Base-by-base conservation (phyloP, 2,113 vertebrate genomes). In the Oncorhynchus masou region DNA sequence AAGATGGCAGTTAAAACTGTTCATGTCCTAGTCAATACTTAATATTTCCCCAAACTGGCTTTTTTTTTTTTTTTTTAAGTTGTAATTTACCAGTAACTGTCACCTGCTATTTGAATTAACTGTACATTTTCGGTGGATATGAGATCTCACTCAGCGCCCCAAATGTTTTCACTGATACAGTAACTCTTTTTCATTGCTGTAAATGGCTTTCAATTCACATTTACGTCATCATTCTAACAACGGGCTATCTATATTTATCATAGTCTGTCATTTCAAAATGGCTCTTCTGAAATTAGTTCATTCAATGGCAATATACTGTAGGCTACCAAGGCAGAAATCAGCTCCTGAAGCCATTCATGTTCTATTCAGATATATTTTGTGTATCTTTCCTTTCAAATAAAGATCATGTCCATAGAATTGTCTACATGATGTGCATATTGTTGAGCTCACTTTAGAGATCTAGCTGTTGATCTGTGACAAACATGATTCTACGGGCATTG, bases 361-460 rank as follows among this genome's bases (percentile, higher is more conserved):
- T 39, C 39, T 9, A 39, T 39, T 45, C 9, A 11, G 39, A 39
- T 39, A 39, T 9, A 39, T 39, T 39, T 39, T 8, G 39, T 39
- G 39, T 2, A 1, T 11, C 39, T 45, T 45, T 11, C 9, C 9
- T 11, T 45, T 11, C 9, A 45, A 11, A 12, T 12, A 39, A 9
- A 9, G 86, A 85, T 74, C 64, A 67, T 85, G 81, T 84, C 79
- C 27, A 69, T 85, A 76, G 68, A 84, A 70, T 76, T 86, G 79
- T 87, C 71, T 83, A 57, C 68, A 70, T 84, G 81, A 81, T 88
- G 74, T 88, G 67, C 76, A 68, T 88, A 84, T 75, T 83, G 78
- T 78, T 57, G 62, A 45, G 62, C n/a, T 48, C 68, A 66, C 16
- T 70, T 15, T 3, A 51, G 22, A 29, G 57, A 16, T 69, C 51